Evolutionary conservation across 2,888 invertebrate genomes (phyloP), one percentile per base, ranked within the genome.

Genomic region (Aleiodes alternator): DNA sequence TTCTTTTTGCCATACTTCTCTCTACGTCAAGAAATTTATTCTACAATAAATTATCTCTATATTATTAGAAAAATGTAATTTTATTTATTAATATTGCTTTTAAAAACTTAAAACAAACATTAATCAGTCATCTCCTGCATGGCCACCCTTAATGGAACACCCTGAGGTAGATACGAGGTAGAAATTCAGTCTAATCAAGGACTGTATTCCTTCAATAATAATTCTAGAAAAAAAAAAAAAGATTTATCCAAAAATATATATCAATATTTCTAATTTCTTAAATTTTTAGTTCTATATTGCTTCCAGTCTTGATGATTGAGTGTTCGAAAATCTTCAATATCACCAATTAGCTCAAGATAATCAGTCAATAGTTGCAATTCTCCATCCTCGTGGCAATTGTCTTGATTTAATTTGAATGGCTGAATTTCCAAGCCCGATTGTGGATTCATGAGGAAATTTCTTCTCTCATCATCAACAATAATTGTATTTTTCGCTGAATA

Each of bases 381-480:
- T 72, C 93, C 91, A 85, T 98, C 98, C 72, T 93, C 95, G 70
- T 93, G 92, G 68, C 98, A 92, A 88, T 96, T 98, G 0, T 95
- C 89, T 86, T 98, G 98, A 0, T 98, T 98, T 88, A 98, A 98
- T 0, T 98, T 98, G 88, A 98, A 98, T 0, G 98, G 95, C 85
- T 95, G 92, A 83, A 98, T 98, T 89, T 95, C 94, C 0, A 98
- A 90, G 0, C 98, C 98, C 76, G 95, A 96, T 83, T 96, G 96
- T 0, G 98, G 98, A 89, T 99, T 99, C 98, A 99, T 98, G 53
- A 98, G 93, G 86, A 99, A 99, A 90, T 99, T 99, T 82, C 97
- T 92, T 72, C 98, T 92, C 51, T 98, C 95, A 85, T 99, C 98
- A 87, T 99, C 98, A 84, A 99, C 96, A 98, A 99, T 99, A 79